Conservation (phyloP, 1,140 invertebrate species). For the Brachionus koreanus region DNA sequence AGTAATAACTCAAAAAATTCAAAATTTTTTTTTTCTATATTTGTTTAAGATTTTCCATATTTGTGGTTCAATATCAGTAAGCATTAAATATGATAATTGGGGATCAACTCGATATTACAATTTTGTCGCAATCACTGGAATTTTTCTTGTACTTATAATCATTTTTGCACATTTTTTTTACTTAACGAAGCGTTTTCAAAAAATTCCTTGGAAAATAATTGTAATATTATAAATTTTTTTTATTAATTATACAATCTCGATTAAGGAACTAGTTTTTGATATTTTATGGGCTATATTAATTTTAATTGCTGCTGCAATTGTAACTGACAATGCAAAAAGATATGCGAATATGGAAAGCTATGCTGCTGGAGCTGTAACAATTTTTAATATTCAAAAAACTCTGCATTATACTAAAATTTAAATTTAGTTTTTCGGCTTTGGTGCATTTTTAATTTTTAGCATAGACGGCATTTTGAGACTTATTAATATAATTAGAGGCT, state of each 20-base stretch:
- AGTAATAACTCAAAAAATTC: neutral
- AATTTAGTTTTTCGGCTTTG: conserved; percentile 36
- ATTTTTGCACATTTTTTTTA: conserved; percentile 3
- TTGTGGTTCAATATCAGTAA: neutral
- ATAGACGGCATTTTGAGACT: neutral
- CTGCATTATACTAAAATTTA: neutral
- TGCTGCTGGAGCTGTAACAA: conserved; percentile 17
- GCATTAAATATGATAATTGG: conserved; percentile 42
- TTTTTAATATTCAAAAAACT: neutral
- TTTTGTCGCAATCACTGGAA: conserved; percentile 25
- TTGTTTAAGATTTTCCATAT: conserved; percentile 23
- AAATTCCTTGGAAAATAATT: conserved; percentile 35
- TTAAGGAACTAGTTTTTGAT: conserved; percentile 9
- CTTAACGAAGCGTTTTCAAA: neutral
- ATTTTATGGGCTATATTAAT: conserved; percentile 20
- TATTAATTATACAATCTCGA: neutral
- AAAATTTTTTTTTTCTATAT: neutral
- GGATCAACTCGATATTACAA: conserved; percentile 28
- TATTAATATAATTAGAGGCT: neutral
- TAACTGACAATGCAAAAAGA: neutral
- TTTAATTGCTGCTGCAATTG: conserved; percentile 21
- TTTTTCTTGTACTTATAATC: neutral
- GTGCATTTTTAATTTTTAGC: neutral
- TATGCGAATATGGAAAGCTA: conserved; percentile 41
- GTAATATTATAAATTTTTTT: neutral